Evolutionary conservation across 1,140 invertebrate species (phyloP), one percentile per base, ranked within the genome.

Genomic region (Drosophila willistoni): DNA sequence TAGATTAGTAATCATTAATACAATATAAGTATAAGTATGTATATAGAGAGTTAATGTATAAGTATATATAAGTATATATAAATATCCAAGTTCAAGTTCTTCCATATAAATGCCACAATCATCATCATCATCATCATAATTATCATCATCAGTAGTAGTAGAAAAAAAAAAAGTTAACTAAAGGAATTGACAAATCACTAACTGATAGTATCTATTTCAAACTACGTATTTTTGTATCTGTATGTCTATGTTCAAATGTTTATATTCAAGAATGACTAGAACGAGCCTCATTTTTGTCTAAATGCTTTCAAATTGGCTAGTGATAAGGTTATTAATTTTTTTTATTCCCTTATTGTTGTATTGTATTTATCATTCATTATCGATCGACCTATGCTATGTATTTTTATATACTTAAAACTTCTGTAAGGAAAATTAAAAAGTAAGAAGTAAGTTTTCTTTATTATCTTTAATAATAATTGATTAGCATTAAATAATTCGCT

Each of bases 281-380:
- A 22, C 17, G 44, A 51, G 44, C 44, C 44, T 51, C 19, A 51
- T 51, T 19, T 51, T 64, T 70, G 29, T 36, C 10, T 36, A 87
- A 77, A 89, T 71, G 82, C 85, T 78, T 89, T 73, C 74, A 61
- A 84, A 71, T 89, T 89, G 84, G 84, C 84, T 84, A 89, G 84
- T 89, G 77, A 81, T 84, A 79, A 84, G 80, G 77, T 89, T 85
- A 71, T 78, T 75, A 55, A n/a, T n/a, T n/a, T 71, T 47, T 79
- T 69, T 71, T 79, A 64, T 66, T 59, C 25, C 79, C 36, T 71
- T n/a, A 71, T 69, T 47, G 41, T 60, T 54, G 56, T 5, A 22
- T 2, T 42, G 25, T 25, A 17, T 70, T 39, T 71, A 65, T 64
- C 39, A 67, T 39, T 34, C 42, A 44, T 13, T 55, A 54, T 29